These are phyloP conservation scores for Dysdera silvatica DNA, from an alignment of 1,140 invertebrate genomes.

Conservation along the genomic window DNA sequence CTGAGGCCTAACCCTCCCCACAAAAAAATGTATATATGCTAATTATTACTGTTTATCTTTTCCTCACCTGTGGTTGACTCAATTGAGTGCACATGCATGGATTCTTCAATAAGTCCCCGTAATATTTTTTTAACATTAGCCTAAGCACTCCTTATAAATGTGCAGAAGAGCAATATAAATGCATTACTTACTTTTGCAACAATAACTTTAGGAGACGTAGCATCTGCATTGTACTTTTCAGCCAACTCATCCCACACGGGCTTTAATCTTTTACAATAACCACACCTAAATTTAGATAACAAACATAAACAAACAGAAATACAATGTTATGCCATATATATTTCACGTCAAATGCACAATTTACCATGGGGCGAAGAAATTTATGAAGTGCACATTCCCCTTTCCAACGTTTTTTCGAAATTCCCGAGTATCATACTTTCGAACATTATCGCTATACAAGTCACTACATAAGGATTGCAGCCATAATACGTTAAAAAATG, in stretches of 20 bases:
- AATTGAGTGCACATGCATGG: too few species aligned
- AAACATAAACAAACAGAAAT: neutral
- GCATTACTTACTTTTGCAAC: slow-evolving; percentile 23
- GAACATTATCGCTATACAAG: slow-evolving; percentile 21
- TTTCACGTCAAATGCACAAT: neutral
- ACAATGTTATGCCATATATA: neutral
- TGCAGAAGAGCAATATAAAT: neutral
- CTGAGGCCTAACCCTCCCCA: too few species aligned
- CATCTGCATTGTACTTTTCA: slow-evolving; percentile 33
- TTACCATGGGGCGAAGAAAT: slow-evolving; percentile 38
- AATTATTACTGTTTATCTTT: too few species aligned
- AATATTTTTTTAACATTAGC: too few species aligned
- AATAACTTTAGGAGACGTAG: neutral
- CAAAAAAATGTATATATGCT: too few species aligned
- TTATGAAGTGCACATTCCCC: slow-evolving; percentile 30
- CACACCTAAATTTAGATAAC: slow-evolving; percentile 34
- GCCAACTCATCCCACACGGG: slow-evolving; percentile 37
- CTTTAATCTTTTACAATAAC: slow-evolving; percentile 37
- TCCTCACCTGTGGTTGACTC: too few species aligned
- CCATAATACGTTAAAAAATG: neutral
- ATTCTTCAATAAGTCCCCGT: too few species aligned
- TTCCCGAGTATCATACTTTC: slow-evolving; percentile 16
- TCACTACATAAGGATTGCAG: neutral
- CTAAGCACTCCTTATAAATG: too few species aligned
- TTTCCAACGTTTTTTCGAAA: slow-evolving; percentile 21